phyloP scores from a whole-genome alignment of 2,888 invertebrate genomes.

The Saturnia pavonia region DNA sequence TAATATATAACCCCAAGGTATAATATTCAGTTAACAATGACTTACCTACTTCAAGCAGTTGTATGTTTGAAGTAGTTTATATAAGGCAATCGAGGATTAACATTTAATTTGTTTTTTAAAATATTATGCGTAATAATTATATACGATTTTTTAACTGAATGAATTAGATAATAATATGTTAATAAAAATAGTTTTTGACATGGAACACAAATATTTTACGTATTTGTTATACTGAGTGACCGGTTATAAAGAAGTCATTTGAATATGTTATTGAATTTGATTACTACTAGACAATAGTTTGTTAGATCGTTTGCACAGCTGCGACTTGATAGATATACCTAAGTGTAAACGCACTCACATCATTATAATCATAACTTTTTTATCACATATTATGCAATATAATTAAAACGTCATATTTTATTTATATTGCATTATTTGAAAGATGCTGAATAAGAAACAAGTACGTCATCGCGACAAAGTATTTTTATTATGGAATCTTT shows the following conservation, averaged over 20 bases:
- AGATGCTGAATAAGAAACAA: not conserved
- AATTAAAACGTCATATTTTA: constrained; percentile 25
- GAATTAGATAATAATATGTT: not conserved
- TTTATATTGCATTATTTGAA: not conserved
- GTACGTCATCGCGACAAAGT: not conserved
- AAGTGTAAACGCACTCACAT: not conserved
- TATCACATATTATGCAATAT: constrained; percentile 32
- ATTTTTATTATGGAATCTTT: not conserved
- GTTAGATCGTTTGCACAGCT: constrained; percentile 43
- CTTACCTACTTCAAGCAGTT: not conserved
- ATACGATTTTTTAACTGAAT: not conserved
- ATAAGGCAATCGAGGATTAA: not conserved
- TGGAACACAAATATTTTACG: not conserved
- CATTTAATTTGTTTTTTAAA: not conserved
- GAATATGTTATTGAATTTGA: constrained; percentile 20
- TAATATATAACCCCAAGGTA: not conserved
- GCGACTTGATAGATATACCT: constrained; percentile 22
- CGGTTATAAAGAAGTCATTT: not conserved
- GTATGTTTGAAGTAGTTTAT: not conserved
- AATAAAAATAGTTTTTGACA: not conserved
- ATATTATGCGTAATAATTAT: not conserved
- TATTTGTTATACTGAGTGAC: no score
- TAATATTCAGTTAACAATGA: not conserved
- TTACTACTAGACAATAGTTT: constrained; percentile 25
- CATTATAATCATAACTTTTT: not conserved